Base-by-base conservation (phyloP, 1,140 invertebrate species). In the Elysia chlorotica region DNA sequence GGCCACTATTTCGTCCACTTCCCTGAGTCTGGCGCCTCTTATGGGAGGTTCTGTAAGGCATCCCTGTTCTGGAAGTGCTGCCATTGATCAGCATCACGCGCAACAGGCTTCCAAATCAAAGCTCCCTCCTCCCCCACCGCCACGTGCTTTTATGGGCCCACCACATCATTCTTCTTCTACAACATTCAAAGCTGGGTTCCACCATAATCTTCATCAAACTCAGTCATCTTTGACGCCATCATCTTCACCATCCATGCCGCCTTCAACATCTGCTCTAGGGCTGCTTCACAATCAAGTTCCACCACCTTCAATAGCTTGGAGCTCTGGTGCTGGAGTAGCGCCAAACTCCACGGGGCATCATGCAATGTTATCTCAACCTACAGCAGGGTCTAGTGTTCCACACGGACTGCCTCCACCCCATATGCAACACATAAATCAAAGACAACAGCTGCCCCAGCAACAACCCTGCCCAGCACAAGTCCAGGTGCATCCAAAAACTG, bases 1-100 rank as follows among this genome's bases (percentile, higher is more conserved):
- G 33, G 17, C 67, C n/a, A 21, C 33, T 31, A 69, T 59, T 69
- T 59, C 54, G 28, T 69, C 67, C 10, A 69, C 67, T n/a, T 54
- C 66, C 6, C 31, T 57, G 2, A 31, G 48, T 6, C 23, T 57
- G 19, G 23, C 65, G 25, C 35, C 38, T 48, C 65, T 28, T 10
- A 25, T 41, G 17, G 14, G 25, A 56, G 19, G 41, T 1, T 33
- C 2, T 54, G 65, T 25, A 33, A 48, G 65, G 38, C 21, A 37
- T 30, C 35, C 37, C 63, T 28, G 36, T 38, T 37, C 35, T 10
- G 41, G 41, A 10, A 48, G 41, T 48, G 41, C 41, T 14, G 41
- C 10, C 10, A 48, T n/a, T n/a, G n/a, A 48, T 48, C 41, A 48
- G 10, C 41, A 48, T 48, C 41, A 48, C n/a, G n/a, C n/a, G n/a